Evolutionary conservation across 2,888 invertebrate species (phyloP).

Genomic region (Andrena chrysosceles): DNA sequence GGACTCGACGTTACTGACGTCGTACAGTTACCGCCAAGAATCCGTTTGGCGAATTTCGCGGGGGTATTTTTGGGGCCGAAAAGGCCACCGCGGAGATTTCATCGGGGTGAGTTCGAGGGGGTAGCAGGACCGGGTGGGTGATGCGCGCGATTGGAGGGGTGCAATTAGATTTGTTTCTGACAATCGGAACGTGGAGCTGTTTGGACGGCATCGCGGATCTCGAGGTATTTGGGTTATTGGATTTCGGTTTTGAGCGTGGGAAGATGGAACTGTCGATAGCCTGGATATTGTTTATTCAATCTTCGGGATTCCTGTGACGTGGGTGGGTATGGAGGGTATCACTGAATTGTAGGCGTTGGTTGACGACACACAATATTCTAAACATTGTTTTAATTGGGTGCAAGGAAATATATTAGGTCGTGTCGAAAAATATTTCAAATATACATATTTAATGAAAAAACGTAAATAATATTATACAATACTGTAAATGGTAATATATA

Average conservation of each 20-base stretch:
- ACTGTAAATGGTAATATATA: no score
- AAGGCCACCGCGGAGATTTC: conserved; percentile 23
- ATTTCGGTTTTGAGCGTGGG: neutral
- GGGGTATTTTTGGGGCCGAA: neutral
- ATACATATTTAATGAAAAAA: no score
- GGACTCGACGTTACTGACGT: conserved; percentile 78
- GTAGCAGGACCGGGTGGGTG: neutral
- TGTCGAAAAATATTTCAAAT: no score
- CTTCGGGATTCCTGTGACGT: no score
- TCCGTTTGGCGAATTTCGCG: conserved; percentile 44
- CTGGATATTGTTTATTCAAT: no score
- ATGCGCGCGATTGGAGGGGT: neutral
- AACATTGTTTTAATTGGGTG: no score
- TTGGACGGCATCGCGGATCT: neutral
- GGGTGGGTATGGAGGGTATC: no score
- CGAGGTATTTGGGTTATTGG: conserved; percentile 28
- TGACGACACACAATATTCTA: no score
- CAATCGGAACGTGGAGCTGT: conserved; percentile 16
- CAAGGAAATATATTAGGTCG: no score
- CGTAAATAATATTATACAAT: no score
- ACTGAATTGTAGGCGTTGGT: no score
- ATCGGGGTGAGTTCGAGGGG: neutral
- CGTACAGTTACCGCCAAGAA: conserved; percentile 76
- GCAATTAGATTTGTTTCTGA: conserved; percentile 41
- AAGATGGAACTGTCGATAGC: no score